Evolutionary conservation across 2,888 invertebrate species (phyloP), one percentile per base, ranked within the genome.

Genomic region (Parasteatoda lunata): DNA sequence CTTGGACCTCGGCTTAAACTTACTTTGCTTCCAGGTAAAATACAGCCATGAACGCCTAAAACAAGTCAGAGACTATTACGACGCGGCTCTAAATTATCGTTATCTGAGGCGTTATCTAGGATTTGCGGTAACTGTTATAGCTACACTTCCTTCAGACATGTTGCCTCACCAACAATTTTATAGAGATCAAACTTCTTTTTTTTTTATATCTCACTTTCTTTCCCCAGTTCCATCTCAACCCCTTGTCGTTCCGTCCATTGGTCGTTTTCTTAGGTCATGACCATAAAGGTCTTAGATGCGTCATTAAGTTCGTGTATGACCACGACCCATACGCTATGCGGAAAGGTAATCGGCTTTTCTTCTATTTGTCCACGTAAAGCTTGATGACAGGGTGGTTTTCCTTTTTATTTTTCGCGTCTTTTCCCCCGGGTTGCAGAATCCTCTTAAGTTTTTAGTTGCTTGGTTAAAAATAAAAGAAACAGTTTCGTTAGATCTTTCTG

Each of bases 21-120:
- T 97, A 93, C 92, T 97, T 97, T 69, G 96, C 96, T 89, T 96
- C 97, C 75, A 95, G 93, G 9, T 95, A 95, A 88, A 96, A 92
- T 2, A 95, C 95, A 65, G 96, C 97, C 97, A 59, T 93, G 88
- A 92, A 92, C 90, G 64, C 72, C 73, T 49, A 85, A 81, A 88
- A 78, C 77, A 77, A 80, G 82, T 66, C 68, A 13, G 45, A 30
- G 65, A 45, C 77, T 72, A 75, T 75, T 79, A 75, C 85, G 65
- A 72, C 71, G 30, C 13, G 64, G 54, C 64, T 81, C 84, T 84
- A 88, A 88, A 88, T 84, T 88, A 83, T 80, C 79, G 79, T 88
- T 84, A 88, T 84, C 80, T 84, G 30, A 70, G 82, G 79, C 88
- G 80, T 86, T 86, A 86, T 86, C 85, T 77, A 77, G 77, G 83